Evolutionary conservation across 2,113 vertebrate genomes (phyloP), one percentile per base, ranked within the genome.

Genomic region (Prunella fulvescens): DNA sequence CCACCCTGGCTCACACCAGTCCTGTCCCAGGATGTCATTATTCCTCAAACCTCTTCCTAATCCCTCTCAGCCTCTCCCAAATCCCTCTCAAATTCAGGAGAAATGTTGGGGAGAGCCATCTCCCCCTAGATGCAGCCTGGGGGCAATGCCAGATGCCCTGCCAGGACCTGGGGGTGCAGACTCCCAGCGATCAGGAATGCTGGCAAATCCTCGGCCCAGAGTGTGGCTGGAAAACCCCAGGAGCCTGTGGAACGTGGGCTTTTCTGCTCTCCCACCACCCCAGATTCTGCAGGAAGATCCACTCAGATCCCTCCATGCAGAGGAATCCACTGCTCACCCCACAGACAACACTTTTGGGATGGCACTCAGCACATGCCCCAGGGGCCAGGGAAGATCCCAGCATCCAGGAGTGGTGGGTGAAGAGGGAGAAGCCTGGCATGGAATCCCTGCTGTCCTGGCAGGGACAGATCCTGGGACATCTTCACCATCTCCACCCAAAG

Each of bases 381-480:
- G 60, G 44, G 64, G 2, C 56, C 42, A 4, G 60, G 44, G 64
- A 3, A 19, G 28, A 39, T 4, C 5, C 40, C 3, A 1, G 39
- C 19, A 26, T 7, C 14, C 0, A 0, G 47, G 61, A 51, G 14
- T 0, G 14, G 7, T 1, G 0, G 0, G 3, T 2, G 29, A 15
- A 14, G 64, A n/a, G 37, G 45, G 42, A 70, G 3, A 28, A 29
- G 56, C 40, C 23, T 1, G 0, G 61, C 7, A 6, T 0, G 48
- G 85, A 9, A 42, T 22, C 47, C 1, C 33, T 1, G 11, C 31
- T 35, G 71, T 8, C 31, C 62, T 1, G 22, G 51, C 37, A 44
- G 14, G 14, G 2, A 10, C 39, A 22, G 48, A n/a, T 10, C 58
- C n/a, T 0, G 31, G 10, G 25, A 35, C 14, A 66, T 19, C 14